phyloP scores from a whole-genome alignment of 1,140 invertebrate species.

The Delia radicum region DNA sequence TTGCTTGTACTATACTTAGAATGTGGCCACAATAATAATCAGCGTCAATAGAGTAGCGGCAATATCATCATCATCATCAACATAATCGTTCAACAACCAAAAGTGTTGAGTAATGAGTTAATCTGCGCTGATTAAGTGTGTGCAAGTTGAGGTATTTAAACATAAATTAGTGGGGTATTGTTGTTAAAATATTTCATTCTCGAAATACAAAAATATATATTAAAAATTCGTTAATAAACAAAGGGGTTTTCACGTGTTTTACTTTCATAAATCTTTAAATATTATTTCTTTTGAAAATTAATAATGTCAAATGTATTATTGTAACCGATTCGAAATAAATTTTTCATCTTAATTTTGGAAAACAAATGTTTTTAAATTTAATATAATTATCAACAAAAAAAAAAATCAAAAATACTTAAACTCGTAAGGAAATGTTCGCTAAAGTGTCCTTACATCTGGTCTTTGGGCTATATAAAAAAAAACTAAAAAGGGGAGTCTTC shows the following conservation, averaged over 20 bases:
- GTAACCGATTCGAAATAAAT: neutral
- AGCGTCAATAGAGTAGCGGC: neutral
- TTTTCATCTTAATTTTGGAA: neutral
- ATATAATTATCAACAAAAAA: too few species aligned
- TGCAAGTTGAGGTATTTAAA: constrained; percentile 16
- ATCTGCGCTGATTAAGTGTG: constrained; percentile 20
- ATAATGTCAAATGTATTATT: neutral
- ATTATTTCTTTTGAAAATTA: neutral
- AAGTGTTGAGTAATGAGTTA: constrained; percentile 22
- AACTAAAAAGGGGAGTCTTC: too few species aligned
- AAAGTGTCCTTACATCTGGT: too few species aligned
- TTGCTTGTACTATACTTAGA: neutral
- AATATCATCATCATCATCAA: neutral
- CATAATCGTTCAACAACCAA: neutral
- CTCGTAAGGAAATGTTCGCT: too few species aligned
- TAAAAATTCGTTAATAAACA: neutral
- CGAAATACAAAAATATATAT: neutral
- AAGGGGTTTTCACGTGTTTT: neutral
- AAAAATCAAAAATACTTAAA: too few species aligned
- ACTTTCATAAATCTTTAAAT: neutral
- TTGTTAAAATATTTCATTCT: neutral
- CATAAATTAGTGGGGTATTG: constrained; percentile 19
- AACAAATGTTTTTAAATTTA: too few species aligned
- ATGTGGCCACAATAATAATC: neutral
- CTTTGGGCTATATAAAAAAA: too few species aligned